These are phyloP conservation scores for Selenia dentaria DNA, from an alignment of 2,888 invertebrate genomes.

Conservation along the genomic window DNA sequence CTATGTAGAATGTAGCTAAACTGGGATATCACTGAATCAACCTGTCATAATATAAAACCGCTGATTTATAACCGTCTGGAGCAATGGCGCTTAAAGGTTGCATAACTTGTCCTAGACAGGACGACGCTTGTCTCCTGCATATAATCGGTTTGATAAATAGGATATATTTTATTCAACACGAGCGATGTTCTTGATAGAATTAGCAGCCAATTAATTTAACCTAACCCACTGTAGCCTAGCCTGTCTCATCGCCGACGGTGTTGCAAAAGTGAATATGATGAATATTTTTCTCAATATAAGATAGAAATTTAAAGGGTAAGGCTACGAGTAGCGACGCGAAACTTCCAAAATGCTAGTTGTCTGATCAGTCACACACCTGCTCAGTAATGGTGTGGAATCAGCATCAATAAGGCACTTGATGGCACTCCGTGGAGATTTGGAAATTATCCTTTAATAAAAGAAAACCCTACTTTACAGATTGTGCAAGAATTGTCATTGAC, in stretches of 20 bases:
- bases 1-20: too few relatives aligned
- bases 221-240: conserved; percentile 9
- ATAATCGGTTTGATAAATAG: conserved; percentile 5
- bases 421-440: too few relatives aligned
- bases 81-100: conserved; percentile 12
- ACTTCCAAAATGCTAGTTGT: too few relatives aligned
- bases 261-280: conserved; percentile 24
- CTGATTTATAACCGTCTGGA: background rate
- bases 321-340: conserved; percentile 3
- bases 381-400: too few relatives aligned
- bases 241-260: conserved; percentile 15
- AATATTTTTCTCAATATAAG: conserved; percentile 18
- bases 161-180: conserved; percentile 11
- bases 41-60: too few relatives aligned
- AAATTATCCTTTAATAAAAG: too few relatives aligned
- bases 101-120: conserved; percentile 9
- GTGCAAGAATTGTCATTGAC: too few relatives aligned
- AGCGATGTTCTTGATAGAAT: conserved; percentile 8
- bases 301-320: conserved; percentile 23
- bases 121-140: background rate
- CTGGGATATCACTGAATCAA: too few relatives aligned
- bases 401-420: too few relatives aligned
- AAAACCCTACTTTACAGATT: too few relatives aligned
- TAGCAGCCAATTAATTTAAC: conserved; percentile 14
- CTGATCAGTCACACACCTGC: too few relatives aligned